Evolutionary conservation across 1,140 invertebrate species (phyloP).

Genomic region (Samia ricini): DNA sequence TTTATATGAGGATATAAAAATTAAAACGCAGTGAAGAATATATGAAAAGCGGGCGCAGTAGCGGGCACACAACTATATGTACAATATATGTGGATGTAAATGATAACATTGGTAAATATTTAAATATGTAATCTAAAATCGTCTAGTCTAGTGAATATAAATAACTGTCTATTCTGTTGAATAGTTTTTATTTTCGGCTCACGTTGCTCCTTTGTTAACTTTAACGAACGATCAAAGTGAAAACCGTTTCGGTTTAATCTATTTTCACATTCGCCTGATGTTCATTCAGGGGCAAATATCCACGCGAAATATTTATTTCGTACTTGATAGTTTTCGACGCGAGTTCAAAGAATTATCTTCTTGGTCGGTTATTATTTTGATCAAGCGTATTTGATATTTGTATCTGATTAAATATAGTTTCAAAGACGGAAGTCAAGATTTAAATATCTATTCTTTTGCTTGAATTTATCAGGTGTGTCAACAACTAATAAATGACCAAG

Average conservation of each 20-base stretch:
- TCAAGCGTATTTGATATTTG: too few species aligned
- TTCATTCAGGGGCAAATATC: constrained; percentile 4
- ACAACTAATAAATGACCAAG: too few species aligned
- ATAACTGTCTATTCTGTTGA: background rate
- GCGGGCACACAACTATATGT: too few species aligned
- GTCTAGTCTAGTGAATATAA: constrained; percentile 3
- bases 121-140: background rate
- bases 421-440: too few species aligned
- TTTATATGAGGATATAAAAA: too few species aligned
- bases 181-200: constrained; percentile 15
- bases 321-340: background rate
- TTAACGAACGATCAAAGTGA: constrained; percentile 31
- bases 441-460: too few species aligned
- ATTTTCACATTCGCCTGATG: constrained; percentile 18
- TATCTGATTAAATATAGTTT: too few species aligned
- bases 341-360: background rate
- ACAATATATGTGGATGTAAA: background rate
- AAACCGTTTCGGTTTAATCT: constrained; percentile 22
- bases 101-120: too few species aligned
- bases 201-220: constrained; percentile 13
- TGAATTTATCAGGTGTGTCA: too few species aligned
- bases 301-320: background rate
- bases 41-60: too few species aligned
- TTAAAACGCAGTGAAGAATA: too few species aligned
- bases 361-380: too few species aligned